A percentile compares a stretch with the other conserved stretches of the same genome.
phyloP scores from a whole-genome alignment of 2,113 vertebrate genomes.

The Solea senegalensis region DNA sequence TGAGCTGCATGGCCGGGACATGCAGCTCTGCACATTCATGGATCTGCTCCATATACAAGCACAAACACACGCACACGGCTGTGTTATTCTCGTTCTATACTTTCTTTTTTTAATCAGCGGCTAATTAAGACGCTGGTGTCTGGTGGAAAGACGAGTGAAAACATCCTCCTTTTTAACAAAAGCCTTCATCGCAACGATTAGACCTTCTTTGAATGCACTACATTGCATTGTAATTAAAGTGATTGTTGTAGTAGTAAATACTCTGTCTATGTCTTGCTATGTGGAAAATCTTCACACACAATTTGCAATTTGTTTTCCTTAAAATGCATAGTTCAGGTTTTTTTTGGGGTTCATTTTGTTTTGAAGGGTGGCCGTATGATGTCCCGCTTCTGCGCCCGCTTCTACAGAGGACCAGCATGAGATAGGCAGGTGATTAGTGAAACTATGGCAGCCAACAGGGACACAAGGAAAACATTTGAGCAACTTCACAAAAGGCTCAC shows the following conservation, averaged over 20 bases:
- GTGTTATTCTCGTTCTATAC: slow-evolving; percentile 22
- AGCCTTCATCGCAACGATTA: slow-evolving; percentile 2
- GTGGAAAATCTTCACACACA: not conserved
- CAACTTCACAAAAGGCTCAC: no score
- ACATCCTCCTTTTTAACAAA: slow-evolving; percentile 12
- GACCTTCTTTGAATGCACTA: not conserved
- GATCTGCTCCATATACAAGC: slow-evolving; percentile 18
- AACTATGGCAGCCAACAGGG: no score
- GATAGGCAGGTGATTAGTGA: no score
- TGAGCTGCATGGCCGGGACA: slow-evolving; percentile 52
- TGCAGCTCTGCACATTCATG: slow-evolving; percentile 37
- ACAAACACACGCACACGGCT: slow-evolving; percentile 41
- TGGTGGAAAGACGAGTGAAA: slow-evolving; percentile 23
- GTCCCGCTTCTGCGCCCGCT: no score
- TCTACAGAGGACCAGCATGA: no score
- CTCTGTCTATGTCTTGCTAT: not conserved
- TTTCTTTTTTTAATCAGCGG: slow-evolving; percentile 25
- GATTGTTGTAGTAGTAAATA: no score
- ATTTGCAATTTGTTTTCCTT: not conserved
- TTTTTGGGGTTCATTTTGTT: no score
- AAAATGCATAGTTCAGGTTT: no score
- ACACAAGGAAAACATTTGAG: no score
- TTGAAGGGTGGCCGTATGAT: no score
- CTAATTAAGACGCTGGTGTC: slow-evolving; percentile 33
- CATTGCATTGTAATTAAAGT: not conserved